Evolutionary conservation across 2,797 vertebrate species (phyloP).

Genomic region (Notolepis coatsorum): DNA sequence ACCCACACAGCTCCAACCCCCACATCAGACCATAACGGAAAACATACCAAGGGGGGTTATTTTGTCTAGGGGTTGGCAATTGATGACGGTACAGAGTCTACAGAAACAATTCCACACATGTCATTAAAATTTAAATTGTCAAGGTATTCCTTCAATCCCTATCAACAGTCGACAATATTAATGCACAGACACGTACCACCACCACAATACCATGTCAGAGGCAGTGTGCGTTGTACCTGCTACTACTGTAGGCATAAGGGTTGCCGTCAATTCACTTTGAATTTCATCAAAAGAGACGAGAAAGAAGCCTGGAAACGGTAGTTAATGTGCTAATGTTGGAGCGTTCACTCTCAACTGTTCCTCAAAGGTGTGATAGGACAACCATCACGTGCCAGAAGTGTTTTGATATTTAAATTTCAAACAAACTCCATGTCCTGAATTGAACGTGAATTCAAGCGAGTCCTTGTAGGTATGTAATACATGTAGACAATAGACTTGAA

Average conservation of each 20-base stretch:
- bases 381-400: neutral
- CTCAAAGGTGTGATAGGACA: neutral
- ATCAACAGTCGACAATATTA: slow-evolving; percentile 71
- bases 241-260: slow-evolving; percentile 28
- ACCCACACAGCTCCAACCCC: no score
- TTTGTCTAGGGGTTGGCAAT: no score
- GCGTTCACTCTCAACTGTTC: neutral
- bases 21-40: no score
- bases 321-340: neutral
- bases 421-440: neutral
- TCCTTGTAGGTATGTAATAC: slow-evolving; percentile 41
- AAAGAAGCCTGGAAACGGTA: no score
- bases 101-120: no score
- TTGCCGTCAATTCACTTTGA: slow-evolving; percentile 14
- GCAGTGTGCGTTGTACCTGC: slow-evolving; percentile 81
- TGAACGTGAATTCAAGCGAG: neutral
- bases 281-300: neutral
- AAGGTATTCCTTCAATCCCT: no score
- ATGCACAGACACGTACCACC: slow-evolving; percentile 69
- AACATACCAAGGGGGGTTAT: no score
- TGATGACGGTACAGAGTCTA: no score
- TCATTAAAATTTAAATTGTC: no score
- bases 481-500: slow-evolving; percentile 68
- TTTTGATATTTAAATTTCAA: neutral
- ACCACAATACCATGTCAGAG: slow-evolving; percentile 78